Evolutionary conservation across 2,797 vertebrate species (phyloP).

Genomic region (Rhinella marina): DNA sequence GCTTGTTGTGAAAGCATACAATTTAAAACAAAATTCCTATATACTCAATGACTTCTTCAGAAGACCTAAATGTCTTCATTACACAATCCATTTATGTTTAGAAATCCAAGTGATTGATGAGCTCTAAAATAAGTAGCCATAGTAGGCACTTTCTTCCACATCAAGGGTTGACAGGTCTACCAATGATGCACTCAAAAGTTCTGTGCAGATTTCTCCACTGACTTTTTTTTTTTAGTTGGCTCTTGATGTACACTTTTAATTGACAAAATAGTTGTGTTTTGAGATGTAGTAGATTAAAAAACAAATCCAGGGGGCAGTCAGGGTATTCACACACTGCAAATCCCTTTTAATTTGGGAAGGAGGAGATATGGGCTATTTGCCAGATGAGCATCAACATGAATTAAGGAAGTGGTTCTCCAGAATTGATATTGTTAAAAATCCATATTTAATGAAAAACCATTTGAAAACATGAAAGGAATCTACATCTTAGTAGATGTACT

Average conservation of each 20-base stretch:
- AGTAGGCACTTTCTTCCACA: neutral
- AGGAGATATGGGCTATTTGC: too few species aligned
- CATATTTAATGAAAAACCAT: too few species aligned
- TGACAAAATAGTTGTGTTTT: slow-evolving; percentile 1
- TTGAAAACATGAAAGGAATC: too few species aligned
- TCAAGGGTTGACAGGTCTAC: neutral
- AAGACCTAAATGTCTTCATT: neutral
- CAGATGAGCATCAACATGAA: too few species aligned
- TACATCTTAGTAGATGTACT: too few species aligned
- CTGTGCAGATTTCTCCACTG: neutral
- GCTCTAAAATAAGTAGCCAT: neutral
- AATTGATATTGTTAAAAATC: too few species aligned
- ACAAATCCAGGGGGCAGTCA: too few species aligned
- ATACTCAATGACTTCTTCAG: neutral
- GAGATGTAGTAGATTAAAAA: neutral
- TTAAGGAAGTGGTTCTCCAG: too few species aligned
- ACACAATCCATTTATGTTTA: neutral
- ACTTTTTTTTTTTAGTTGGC: neutral
- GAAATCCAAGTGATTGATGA: neutral
- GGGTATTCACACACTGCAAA: too few species aligned
- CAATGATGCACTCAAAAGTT: neutral
- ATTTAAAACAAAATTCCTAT: neutral
- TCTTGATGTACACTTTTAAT: neutral
- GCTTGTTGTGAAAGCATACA: neutral
- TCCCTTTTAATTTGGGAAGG: too few species aligned